Evolutionary conservation across 2,113 vertebrate species (phyloP).

Genomic region (Calidris pugnax): DNA sequence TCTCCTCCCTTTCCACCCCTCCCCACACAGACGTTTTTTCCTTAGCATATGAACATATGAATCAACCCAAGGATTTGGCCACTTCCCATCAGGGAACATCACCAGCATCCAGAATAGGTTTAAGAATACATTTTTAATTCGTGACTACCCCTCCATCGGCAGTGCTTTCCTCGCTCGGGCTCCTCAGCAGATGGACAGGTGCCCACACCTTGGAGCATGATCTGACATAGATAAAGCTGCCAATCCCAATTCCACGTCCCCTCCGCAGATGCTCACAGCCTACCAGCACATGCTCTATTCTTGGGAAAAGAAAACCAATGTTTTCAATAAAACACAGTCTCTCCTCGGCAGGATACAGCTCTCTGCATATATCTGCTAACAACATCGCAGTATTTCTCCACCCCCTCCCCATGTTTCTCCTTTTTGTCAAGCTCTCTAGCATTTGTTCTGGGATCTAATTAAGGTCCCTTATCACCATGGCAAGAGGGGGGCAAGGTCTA

Average conservation of each 20-base stretch:
- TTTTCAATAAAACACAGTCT: background rate
- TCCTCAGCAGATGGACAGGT: background rate
- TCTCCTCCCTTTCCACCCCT: background rate
- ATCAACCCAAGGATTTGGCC: background rate
- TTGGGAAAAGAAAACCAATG: background rate
- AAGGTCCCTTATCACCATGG: constrained; percentile 58
- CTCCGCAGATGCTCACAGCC: background rate
- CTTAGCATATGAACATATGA: rapidly evolving
- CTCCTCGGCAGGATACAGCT: constrained; percentile 40
- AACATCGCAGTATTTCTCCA: constrained; percentile 50
- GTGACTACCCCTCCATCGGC: rapidly evolving
- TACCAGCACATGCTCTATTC: background rate
- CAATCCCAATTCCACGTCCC: rapidly evolving
- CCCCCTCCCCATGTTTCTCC: constrained; percentile 34
- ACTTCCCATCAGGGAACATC: background rate
- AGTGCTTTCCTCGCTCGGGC: rapidly evolving
- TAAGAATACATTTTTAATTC: background rate
- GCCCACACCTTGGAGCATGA: background rate
- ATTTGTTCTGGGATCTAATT: constrained; percentile 66
- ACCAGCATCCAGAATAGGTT: background rate
- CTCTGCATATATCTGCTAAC: constrained; percentile 53
- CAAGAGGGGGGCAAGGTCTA: constrained; percentile 62
- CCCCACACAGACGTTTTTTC: background rate
- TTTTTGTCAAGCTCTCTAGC: constrained; percentile 52
- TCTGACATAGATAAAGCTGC: background rate